Conservation (phyloP, 2,113 vertebrate genomes). For the Lathamus discolor region DNA sequence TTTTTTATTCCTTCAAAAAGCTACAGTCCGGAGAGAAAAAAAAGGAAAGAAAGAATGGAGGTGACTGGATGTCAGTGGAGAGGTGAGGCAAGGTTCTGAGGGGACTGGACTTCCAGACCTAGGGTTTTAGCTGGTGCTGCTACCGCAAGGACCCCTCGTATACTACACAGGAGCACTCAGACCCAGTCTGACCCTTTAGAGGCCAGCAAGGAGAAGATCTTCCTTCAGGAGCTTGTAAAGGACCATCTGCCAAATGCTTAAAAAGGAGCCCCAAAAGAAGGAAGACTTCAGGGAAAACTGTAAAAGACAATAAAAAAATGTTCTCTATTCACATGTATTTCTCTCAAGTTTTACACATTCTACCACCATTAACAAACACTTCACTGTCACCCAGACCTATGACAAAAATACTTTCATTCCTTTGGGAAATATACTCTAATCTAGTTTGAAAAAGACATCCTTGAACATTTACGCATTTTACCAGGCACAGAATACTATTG, state of each 20-base stretch:
- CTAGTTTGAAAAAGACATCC: neutral
- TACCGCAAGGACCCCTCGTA: neutral
- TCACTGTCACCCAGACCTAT: neutral
- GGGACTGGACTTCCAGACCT: neutral
- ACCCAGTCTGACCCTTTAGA: neutral
- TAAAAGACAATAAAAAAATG: neutral
- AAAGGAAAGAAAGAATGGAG: neutral
- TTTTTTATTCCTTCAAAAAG: neutral
- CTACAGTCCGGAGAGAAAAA: neutral
- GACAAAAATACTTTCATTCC: neutral
- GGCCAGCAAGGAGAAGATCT: neutral
- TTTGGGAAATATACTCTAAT: neutral
- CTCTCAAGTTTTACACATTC: neutral
- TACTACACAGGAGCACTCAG: neutral
- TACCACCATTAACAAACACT: neutral
- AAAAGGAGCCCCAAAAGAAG: neutral
- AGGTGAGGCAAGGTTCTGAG: neutral
- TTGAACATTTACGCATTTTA: neutral
- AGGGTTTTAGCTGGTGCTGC: neutral
- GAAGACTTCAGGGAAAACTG: neutral
- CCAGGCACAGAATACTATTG: neutral
- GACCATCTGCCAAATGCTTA: neutral
- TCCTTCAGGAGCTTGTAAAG: neutral
- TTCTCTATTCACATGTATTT: neutral
- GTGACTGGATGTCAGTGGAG: neutral